These are phyloP conservation scores for Hetaerina americana DNA, from an alignment of 1,140 invertebrate species.

Conservation along the genomic window DNA sequence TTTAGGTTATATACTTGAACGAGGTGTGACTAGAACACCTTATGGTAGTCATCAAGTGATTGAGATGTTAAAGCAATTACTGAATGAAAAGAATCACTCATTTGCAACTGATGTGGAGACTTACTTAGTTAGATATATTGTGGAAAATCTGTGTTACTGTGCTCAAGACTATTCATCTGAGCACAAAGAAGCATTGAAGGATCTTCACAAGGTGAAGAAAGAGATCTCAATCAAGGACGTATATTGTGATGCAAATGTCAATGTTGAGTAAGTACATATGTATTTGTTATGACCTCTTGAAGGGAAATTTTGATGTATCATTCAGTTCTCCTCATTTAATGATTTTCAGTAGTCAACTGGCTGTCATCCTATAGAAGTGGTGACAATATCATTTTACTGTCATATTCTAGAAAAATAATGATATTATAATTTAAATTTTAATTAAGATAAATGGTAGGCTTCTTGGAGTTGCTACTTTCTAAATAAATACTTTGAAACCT, in stretches of 20 bases:
- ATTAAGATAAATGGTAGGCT: too few relatives aligned
- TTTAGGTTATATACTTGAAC: conserved; percentile 35
- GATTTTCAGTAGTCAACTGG: too few relatives aligned
- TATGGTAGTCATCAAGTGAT: conserved; percentile 39
- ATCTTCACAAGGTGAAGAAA: conserved; percentile 25
- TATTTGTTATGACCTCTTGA: too few relatives aligned
- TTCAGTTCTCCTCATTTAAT: too few relatives aligned
- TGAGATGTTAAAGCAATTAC: conserved; percentile 32
- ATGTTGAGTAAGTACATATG: conserved; percentile 20
- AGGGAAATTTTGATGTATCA: too few relatives aligned
- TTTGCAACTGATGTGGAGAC: conserved; percentile 21
- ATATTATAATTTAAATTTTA: too few relatives aligned
- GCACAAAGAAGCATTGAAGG: conserved; percentile 17
- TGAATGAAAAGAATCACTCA: conserved; percentile 23
- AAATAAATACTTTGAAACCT: too few relatives aligned
- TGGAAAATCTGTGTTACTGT: conserved; percentile 36
- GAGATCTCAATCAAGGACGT: conserved; percentile 27
- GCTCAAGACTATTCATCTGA: conserved; percentile 34
- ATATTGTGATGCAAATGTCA: conserved; percentile 19
- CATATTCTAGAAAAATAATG: too few relatives aligned
- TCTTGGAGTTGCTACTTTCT: too few relatives aligned
- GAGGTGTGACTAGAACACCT: conserved; percentile 33
- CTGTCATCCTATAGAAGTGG: too few relatives aligned
- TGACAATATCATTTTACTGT: too few relatives aligned
- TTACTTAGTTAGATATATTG: conserved; percentile 19